Conservation (phyloP, 2,797 vertebrate species). For the Atherinosoma microstoma region DNA sequence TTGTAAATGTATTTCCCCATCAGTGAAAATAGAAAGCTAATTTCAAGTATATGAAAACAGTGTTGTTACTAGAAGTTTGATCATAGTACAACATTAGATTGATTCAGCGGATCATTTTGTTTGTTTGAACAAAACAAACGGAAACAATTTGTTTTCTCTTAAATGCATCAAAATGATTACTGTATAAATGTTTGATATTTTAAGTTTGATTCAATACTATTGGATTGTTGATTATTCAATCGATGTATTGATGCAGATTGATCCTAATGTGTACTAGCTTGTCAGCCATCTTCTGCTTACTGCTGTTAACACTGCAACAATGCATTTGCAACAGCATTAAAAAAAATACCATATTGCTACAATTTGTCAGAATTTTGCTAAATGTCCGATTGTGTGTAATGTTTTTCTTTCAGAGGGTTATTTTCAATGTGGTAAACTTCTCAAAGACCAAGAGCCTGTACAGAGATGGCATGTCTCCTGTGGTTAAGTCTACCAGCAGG, state of each 20-base stretch:
- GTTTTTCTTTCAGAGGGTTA: conserved; percentile 90
- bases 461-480: conserved; percentile 96
- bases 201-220: background rate
- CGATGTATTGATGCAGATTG: background rate
- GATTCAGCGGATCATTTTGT: background rate
- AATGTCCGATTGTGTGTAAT: background rate
- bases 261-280: background rate
- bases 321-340: background rate
- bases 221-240: background rate
- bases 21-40: background rate
- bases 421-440: conserved; percentile 99
- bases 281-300: background rate
- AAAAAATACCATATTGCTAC: background rate
- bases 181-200: background rate
- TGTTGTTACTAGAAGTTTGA: background rate
- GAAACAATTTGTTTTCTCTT: background rate
- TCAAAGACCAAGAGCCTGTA: conserved; percentile 99
- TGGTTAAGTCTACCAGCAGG: conserved; percentile 96
- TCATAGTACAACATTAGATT: background rate
- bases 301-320: background rate
- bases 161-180: background rate
- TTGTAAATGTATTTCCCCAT: no score
- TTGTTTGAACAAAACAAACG: background rate
- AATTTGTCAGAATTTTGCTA: background rate
- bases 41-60: no score